These are phyloP conservation scores for Theocolax elegans DNA, from an alignment of 1,140 invertebrate species.

Conservation along the genomic window DNA sequence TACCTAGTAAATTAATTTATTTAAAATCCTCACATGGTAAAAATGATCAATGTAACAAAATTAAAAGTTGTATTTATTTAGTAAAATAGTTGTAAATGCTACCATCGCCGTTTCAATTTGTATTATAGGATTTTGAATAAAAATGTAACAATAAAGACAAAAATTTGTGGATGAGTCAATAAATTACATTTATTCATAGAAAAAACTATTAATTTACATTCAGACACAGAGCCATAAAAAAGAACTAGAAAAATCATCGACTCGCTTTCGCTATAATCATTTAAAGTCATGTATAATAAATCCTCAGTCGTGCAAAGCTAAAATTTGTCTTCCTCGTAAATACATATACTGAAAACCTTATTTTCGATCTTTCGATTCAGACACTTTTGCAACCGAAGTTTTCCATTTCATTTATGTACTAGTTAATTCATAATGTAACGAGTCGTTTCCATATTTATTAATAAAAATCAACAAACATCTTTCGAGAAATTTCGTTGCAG, in stretches of 20 bases:
- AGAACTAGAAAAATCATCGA: constrained; percentile 43
- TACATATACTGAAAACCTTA: constrained; percentile 15
- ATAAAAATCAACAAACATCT: constrained; percentile 26
- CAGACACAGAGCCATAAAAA: constrained; percentile 47
- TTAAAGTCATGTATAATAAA: constrained; percentile 41
- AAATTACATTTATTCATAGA: constrained; percentile 58
- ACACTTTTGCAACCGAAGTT: constrained; percentile 14
- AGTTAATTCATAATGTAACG: constrained; percentile 23
- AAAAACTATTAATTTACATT: constrained; percentile 52
- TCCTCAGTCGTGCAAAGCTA: constrained; percentile 42
- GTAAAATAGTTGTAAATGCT: constrained; percentile 3
- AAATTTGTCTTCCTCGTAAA: constrained; percentile 25
- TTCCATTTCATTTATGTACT: constrained; percentile 15
- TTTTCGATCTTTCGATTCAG: constrained; percentile 11
- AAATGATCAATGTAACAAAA: not conserved
- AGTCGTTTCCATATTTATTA: constrained; percentile 1
- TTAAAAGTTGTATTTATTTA: not conserved
- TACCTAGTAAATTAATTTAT: not conserved
- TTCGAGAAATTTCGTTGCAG: constrained; percentile 25
- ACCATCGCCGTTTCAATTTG: too few relatives aligned
- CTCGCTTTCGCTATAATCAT: constrained; percentile 35
- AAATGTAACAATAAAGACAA: constrained; percentile 17
- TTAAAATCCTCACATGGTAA: not conserved
- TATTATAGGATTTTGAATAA: too few relatives aligned
- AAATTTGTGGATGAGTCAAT: constrained; percentile 45